These are phyloP conservation scores for Acrossocheilus wenchowensis DNA, from an alignment of 2,797 vertebrate species.

Conservation along the genomic window DNA sequence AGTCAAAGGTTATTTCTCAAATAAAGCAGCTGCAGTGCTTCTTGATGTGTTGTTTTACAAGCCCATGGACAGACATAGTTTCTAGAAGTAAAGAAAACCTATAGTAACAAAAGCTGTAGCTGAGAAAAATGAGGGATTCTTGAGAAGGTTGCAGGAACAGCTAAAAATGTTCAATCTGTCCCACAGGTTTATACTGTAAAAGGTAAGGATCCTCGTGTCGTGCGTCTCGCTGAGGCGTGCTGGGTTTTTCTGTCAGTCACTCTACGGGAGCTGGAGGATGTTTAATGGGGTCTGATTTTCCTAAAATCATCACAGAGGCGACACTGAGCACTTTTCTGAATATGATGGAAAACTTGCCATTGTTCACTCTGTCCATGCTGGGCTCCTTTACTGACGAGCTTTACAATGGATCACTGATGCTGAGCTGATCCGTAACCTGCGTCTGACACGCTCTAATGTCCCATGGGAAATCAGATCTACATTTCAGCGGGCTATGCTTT, in stretches of 20 bases:
- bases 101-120: neutral
- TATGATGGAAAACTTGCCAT: neutral
- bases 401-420: constrained; percentile 51
- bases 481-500: constrained; percentile 61
- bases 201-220: no score
- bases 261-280: neutral
- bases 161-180: neutral
- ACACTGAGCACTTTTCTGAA: neutral
- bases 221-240: neutral
- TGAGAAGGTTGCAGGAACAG: neutral
- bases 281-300: neutral
- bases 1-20: neutral
- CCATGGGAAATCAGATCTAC: constrained; percentile 47
- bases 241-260: neutral
- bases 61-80: neutral
- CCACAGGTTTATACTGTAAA: neutral
- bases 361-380: neutral
- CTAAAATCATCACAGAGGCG: neutral
- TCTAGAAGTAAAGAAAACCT: neutral
- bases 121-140: neutral
- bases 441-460: constrained; percentile 6
- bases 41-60: neutral
- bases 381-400: neutral
- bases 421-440: neutral
- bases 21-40: neutral